Evolutionary conservation across 2,888 invertebrate genomes (phyloP).

Genomic region (Cistogaster globosa): DNA sequence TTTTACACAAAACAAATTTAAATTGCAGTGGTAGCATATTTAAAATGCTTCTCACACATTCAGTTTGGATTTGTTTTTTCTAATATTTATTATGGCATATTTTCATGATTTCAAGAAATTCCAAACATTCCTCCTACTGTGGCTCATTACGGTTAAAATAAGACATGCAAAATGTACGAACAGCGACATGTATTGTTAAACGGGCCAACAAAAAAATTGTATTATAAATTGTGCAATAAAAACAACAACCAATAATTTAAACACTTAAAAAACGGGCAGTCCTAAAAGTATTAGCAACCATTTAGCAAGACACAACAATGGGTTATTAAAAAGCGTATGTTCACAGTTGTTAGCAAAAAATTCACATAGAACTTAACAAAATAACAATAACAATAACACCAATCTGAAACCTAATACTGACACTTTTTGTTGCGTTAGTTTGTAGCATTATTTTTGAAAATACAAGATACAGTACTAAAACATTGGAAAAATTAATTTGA

Average conservation of each 20-base stretch:
- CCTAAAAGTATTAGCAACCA: conserved; percentile 25
- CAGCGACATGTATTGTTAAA: conserved; percentile 20
- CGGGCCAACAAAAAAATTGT: conserved; percentile 34
- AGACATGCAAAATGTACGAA: conserved; percentile 55
- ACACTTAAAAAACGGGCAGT: conserved; percentile 49
- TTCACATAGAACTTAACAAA: not conserved
- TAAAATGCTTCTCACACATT: conserved; percentile 39
- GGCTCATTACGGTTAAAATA: conserved; percentile 69
- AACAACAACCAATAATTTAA: not conserved
- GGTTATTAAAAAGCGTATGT: not conserved
- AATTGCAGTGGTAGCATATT: conserved; percentile 37
- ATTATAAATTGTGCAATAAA: conserved; percentile 7
- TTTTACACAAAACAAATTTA: conserved; percentile 9
- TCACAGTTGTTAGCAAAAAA: not conserved
- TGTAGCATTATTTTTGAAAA: not conserved
- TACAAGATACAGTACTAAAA: too few relatives aligned
- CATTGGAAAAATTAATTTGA: too few relatives aligned
- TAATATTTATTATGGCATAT: conserved; percentile 47
- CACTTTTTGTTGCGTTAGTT: conserved; percentile 37
- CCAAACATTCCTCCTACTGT: conserved; percentile 62
- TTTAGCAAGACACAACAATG: conserved; percentile 44
- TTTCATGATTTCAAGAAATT: conserved; percentile 66
- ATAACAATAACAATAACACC: conserved; percentile 14
- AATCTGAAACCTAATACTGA: conserved; percentile 45
- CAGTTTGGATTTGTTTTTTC: conserved; percentile 13